A percentile compares a stretch with the other conserved stretches of the same genome.
Conservation (phyloP, 2,888 invertebrate species). For the Agrilus cyanescens region DNA sequence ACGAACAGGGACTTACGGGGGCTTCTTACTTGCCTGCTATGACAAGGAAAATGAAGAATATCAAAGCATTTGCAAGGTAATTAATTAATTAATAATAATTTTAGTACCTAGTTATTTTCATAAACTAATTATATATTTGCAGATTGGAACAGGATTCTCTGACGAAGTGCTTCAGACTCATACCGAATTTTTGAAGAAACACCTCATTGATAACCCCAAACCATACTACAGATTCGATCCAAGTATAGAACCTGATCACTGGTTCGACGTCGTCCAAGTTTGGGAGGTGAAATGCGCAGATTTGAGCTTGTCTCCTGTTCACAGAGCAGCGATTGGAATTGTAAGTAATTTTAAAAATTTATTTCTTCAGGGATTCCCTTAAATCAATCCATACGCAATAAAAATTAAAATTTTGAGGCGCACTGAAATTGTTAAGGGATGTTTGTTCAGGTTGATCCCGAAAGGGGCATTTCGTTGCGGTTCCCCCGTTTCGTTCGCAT, state of each 20-base stretch:
- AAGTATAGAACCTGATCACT: slow-evolving; percentile 69
- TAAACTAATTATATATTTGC: slow-evolving; percentile 9
- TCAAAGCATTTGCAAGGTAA: slow-evolving; percentile 84
- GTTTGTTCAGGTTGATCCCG: slow-evolving; percentile 56
- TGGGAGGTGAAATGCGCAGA: slow-evolving; percentile 98
- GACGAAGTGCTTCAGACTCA: slow-evolving; percentile 79
- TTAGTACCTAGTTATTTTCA: slow-evolving; percentile 2
- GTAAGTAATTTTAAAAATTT: slow-evolving; percentile 37
- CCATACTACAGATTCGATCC: slow-evolving; percentile 70
- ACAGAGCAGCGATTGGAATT: slow-evolving; percentile 77
- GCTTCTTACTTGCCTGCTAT: slow-evolving; percentile 89
- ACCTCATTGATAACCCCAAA: slow-evolving; percentile 62
- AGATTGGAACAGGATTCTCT: slow-evolving; percentile 89
- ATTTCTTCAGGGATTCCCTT: too few species aligned
- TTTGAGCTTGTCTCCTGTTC: slow-evolving; percentile 89
- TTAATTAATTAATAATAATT: slow-evolving; percentile 10
- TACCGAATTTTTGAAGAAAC: slow-evolving; percentile 60
- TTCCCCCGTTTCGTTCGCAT: slow-evolving; percentile 89
- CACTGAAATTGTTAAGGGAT: background rate
- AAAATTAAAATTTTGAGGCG: too few species aligned
- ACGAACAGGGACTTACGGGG: slow-evolving; percentile 86
- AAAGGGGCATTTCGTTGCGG: slow-evolving; percentile 86
- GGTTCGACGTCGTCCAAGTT: slow-evolving; percentile 78
- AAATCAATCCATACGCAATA: background rate
- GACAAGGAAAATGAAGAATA: slow-evolving; percentile 83